Evolutionary conservation across 2,113 vertebrate species (phyloP).

Genomic region (Hoplias malabaricus): DNA sequence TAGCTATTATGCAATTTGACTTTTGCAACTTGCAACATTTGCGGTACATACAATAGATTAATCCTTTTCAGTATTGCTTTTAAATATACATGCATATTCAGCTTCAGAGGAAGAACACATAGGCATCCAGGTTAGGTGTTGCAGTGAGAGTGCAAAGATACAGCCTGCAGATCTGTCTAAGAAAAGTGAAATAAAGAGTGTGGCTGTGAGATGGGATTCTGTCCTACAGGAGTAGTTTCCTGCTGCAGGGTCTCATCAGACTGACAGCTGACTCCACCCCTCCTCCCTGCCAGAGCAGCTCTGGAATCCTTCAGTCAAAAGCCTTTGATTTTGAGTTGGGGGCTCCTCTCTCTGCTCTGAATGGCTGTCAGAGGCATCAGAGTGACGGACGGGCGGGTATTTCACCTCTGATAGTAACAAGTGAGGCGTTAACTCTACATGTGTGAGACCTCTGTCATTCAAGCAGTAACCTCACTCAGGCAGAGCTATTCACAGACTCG

Average conservation of each 20-base stretch:
- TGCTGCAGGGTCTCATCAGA: constrained; percentile 37
- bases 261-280: constrained; percentile 54
- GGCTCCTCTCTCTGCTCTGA: constrained; percentile 67
- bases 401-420: constrained; percentile 72
- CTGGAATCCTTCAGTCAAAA: constrained; percentile 73
- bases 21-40: no score
- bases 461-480: constrained; percentile 60
- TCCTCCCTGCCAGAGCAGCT: constrained; percentile 62
- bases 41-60: no score
- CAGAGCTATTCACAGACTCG: constrained; percentile 63
- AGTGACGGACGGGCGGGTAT: constrained; percentile 67
- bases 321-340: constrained; percentile 69
- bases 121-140: neutral
- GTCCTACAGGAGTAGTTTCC: constrained; percentile 34
- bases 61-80: no score
- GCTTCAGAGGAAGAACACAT: neutral
- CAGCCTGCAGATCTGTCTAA: neutral
- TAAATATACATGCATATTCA: neutral
- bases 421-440: constrained; percentile 60
- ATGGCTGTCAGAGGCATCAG: constrained; percentile 71
- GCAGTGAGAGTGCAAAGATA: neutral
- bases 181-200: neutral
- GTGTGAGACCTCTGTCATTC: constrained; percentile 72
- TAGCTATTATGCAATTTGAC: no score
- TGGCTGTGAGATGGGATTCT: no score